Base-by-base conservation (phyloP, 2,888 invertebrate genomes). In the Xanthorhoe spadicearia region DNA sequence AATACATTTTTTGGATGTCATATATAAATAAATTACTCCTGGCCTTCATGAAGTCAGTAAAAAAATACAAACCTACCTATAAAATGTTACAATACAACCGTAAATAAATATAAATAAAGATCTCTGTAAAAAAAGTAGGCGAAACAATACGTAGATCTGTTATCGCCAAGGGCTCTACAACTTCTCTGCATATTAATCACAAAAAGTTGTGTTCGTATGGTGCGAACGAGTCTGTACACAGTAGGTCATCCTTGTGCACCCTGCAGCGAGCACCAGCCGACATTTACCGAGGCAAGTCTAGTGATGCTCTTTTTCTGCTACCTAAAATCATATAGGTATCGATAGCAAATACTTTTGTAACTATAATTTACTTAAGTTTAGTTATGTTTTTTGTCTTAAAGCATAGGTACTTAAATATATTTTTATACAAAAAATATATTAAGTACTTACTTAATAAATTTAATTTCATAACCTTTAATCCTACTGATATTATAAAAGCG, bases 211-310 rank as follows among this genome's bases (percentile, higher is more conserved):
- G 18, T 53, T 46, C 23, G 52, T 60, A 43, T 23, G 18, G 32
- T 53, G 60, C 18, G 52, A 52, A 49, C 46, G 52, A 53, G 53
- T 60, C 28, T 18, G 60, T 51, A 23, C n/a, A 60, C 49, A 61
- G 61, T 56, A 57, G 38, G 61, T 52, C 48, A 66, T 49, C 52
- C 57, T 60, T 56, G 61, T 61, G 57, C 61, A 66, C 65, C 67
- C 52, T 67, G 61, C 50, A 56, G 32, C 53, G 56, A 63, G 51
- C 57, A 57, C 38, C 52, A 52, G 53, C 60, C 54, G 63, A 66
- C 69, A 56, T 66, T 66, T 52, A 32, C 57, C 17, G 51, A 64
- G 18, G 10, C 54, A 49, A 46, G 35, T 35, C 10, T 64, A 68
- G 67, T 57, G 67, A 60, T 50, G 67, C 13, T 43, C 51, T 9